phyloP scores from a whole-genome alignment of 2,797 vertebrate species.

The Margarornis squamiger region DNA sequence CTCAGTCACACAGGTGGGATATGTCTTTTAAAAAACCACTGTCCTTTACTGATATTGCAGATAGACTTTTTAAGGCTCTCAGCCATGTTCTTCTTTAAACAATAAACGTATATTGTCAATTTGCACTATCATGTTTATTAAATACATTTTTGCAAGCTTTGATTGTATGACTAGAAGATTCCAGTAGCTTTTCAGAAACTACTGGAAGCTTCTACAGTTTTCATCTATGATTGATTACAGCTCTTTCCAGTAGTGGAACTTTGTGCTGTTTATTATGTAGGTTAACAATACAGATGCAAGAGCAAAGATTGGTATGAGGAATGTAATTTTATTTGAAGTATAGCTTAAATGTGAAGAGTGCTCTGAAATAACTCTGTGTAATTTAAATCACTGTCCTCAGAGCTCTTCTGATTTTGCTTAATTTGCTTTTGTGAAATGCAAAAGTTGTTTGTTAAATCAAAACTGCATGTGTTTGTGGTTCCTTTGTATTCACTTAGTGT shows the following conservation, averaged over 20 bases:
- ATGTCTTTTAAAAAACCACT: background rate
- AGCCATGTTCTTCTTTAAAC: background rate
- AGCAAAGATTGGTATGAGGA: background rate
- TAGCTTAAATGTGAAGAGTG: background rate
- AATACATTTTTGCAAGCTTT: background rate
- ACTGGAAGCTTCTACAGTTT: background rate
- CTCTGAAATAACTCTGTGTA: background rate
- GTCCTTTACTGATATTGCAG: background rate
- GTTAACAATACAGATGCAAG: background rate
- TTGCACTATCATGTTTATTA: background rate
- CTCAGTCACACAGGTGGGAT: background rate
- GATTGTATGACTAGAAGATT: background rate
- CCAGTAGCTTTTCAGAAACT: background rate
- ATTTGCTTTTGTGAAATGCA: conserved; percentile 25
- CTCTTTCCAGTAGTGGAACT: background rate
- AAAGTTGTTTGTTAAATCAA: background rate
- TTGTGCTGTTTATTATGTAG: background rate
- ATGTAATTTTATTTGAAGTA: background rate
- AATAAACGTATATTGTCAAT: background rate
- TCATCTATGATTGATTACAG: background rate
- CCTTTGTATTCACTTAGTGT: background rate
- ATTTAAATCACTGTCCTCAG: conserved; percentile 23
- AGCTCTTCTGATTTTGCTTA: background rate
- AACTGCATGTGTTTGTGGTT: background rate
- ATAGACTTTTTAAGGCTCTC: background rate